A percentile compares a stretch with the other conserved stretches of the same genome.
phyloP scores from a whole-genome alignment of 2,888 invertebrate genomes.

The Microctonus aethiopoides region DNA sequence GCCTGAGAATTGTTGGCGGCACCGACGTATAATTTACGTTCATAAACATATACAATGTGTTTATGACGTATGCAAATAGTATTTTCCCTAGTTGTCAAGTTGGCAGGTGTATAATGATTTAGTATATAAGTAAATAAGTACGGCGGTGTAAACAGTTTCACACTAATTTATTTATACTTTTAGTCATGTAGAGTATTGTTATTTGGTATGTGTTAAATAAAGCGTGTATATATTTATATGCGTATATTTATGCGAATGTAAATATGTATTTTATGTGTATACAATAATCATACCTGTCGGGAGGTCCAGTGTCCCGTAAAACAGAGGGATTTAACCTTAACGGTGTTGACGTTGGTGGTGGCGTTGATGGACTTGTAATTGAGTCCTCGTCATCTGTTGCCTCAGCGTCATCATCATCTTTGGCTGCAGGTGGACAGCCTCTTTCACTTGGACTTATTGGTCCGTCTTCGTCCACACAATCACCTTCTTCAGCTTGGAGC shows the following conservation, averaged over 20 bases:
- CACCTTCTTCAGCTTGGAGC: constrained; percentile 71
- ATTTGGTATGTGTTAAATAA: too few relatives aligned
- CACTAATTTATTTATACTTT: too few relatives aligned
- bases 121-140: background rate
- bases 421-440: constrained; percentile 66
- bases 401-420: constrained; percentile 69
- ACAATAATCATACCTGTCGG: constrained; percentile 51
- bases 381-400: constrained; percentile 65
- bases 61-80: constrained; percentile 2
- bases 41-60: background rate
- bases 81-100: background rate
- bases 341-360: constrained; percentile 54
- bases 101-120: background rate
- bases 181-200: too few relatives aligned
- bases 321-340: constrained; percentile 61
- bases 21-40: background rate
- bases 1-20: background rate
- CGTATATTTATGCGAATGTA: background rate
- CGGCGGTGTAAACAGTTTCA: background rate
- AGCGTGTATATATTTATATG: background rate
- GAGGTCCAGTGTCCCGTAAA: constrained; percentile 62
- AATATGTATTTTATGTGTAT: background rate
- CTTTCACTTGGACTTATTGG: constrained; percentile 68
- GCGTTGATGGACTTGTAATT: constrained; percentile 57
- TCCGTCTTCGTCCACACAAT: constrained; percentile 72